phyloP scores from a whole-genome alignment of 1,140 invertebrate species.

The Sinonovacula constricta region DNA sequence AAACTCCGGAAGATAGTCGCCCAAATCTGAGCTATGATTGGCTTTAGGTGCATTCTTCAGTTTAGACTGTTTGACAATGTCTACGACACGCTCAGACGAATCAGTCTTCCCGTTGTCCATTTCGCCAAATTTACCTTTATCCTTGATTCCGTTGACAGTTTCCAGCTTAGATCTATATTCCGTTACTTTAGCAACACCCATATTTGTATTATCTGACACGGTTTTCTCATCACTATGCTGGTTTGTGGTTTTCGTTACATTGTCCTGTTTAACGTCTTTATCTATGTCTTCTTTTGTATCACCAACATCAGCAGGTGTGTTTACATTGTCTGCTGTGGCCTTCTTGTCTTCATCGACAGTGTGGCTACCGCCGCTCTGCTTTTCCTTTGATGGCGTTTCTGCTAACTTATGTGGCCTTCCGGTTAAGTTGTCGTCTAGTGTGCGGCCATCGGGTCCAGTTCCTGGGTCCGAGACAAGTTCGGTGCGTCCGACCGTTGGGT shows the following conservation, averaged over 20 bases:
- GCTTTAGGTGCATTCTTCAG: conserved; percentile 16
- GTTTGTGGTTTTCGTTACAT: conserved; percentile 1
- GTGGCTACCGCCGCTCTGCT: neutral
- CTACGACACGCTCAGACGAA: conserved; percentile 23
- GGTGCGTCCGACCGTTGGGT: neutral
- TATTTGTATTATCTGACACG: too few species aligned
- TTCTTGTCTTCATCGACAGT: neutral
- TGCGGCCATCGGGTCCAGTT: neutral
- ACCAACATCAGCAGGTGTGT: neutral
- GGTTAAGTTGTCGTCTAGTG: neutral
- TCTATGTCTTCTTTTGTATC: neutral
- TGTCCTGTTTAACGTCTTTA: neutral
- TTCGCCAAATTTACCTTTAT: too few species aligned
- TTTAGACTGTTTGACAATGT: conserved; percentile 51
- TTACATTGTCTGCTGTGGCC: conserved; percentile 4
- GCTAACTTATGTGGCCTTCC: neutral
- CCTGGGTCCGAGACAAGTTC: neutral
- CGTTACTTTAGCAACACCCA: conserved; percentile 32
- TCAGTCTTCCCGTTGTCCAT: conserved; percentile 5
- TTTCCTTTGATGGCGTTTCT: neutral
- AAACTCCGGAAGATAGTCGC: conserved; percentile 4
- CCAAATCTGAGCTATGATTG: neutral
- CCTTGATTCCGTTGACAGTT: conserved; percentile 25
- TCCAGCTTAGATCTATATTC: conserved; percentile 40
- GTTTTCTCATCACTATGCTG: neutral